Evolutionary conservation across 2,113 vertebrate genomes (phyloP).

Genomic region (Rhinopomastus cyanomelas): DNA sequence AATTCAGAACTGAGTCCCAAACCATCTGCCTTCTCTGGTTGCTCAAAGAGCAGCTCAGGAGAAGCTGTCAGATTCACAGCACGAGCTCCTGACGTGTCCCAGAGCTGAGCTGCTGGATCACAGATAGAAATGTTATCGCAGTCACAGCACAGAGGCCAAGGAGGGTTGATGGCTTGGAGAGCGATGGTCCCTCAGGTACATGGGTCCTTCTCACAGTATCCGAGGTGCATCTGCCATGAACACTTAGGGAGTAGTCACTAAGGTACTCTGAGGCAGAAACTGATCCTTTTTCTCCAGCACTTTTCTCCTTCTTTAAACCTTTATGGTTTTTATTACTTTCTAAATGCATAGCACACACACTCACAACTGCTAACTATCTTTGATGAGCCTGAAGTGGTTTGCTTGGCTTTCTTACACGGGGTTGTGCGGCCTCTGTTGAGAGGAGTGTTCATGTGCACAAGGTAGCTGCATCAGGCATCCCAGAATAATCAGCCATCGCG

Average conservation of each 20-base stretch:
- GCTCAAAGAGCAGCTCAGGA: background rate
- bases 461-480: background rate
- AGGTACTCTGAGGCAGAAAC: background rate
- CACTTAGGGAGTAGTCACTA: background rate
- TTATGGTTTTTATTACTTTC: background rate
- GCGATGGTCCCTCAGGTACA: background rate
- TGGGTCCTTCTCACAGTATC: background rate
- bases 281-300: background rate
- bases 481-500: background rate
- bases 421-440: fast-evolving
- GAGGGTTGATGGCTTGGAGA: background rate
- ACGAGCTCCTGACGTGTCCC: background rate
- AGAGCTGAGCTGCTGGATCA: background rate
- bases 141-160: background rate
- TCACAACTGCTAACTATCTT: background rate
- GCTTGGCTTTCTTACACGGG: background rate
- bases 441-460: background rate
- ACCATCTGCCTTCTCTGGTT: background rate
- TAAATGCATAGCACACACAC: background rate
- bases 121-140: background rate
- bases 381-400: background rate
- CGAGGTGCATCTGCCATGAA: background rate
- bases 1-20: background rate
- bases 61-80: background rate
- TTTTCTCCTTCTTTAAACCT: background rate